Conservation (phyloP, 2,113 vertebrate species). For the Pionites leucogaster region DNA sequence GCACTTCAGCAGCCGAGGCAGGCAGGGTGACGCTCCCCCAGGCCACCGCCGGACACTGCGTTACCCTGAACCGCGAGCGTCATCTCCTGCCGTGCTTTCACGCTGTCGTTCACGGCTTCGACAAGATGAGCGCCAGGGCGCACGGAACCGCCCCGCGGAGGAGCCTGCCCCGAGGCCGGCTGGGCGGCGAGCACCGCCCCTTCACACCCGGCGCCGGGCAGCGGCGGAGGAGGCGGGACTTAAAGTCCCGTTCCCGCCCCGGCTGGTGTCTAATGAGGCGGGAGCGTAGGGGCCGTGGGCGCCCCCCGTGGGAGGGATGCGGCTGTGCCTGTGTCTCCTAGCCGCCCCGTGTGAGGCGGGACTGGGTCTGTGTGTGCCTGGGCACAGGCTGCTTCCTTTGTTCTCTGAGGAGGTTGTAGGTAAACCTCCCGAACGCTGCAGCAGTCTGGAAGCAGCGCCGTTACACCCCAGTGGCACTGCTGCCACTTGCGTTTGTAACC, state of each 20-base stretch:
- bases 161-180: rapidly evolving
- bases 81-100: conserved; percentile 86
- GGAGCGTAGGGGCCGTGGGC: neutral
- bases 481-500: neutral
- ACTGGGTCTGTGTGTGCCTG: neutral
- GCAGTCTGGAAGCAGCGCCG: neutral
- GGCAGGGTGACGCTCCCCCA: neutral
- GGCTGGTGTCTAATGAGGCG: neutral
- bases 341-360: too few relatives aligned
- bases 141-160: neutral
- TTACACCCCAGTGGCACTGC: neutral
- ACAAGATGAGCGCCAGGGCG: conserved; percentile 83
- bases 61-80: conserved; percentile 85
- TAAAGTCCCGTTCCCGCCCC: too few relatives aligned
- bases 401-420: neutral
- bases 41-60: neutral
- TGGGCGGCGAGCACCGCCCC: neutral
- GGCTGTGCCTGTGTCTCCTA: neutral
- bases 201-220: too few relatives aligned
- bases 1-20: rapidly evolving
- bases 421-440: neutral
- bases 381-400: neutral
- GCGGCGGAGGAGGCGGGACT: too few relatives aligned
- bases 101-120: conserved; percentile 81
- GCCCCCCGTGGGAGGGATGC: rapidly evolving